phyloP scores from a whole-genome alignment of 2,113 vertebrate genomes.

The Elanoides forficatus region DNA sequence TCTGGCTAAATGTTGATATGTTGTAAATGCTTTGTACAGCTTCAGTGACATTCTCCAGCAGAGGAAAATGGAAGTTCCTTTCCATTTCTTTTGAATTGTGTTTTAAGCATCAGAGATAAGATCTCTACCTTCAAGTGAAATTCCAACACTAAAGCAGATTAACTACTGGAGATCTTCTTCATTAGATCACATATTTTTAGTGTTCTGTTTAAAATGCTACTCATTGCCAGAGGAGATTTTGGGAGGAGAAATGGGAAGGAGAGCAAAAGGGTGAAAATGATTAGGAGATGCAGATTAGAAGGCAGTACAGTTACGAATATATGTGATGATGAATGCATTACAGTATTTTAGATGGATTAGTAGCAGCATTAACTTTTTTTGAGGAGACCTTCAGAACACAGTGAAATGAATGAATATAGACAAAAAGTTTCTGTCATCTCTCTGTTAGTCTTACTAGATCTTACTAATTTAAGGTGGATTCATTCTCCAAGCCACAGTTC shows the following conservation, averaged over 20 bases:
- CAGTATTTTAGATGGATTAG: neutral
- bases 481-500: neutral
- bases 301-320: neutral
- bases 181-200: neutral
- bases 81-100: neutral
- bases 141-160: neutral
- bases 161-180: neutral
- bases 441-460: neutral
- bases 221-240: neutral
- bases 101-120: neutral
- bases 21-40: neutral
- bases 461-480: neutral
- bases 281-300: neutral
- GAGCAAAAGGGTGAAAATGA: constrained; percentile 1
- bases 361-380: neutral
- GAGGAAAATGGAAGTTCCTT: neutral
- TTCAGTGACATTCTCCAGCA: neutral
- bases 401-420: neutral
- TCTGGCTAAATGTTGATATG: neutral
- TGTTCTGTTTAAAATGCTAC: neutral
- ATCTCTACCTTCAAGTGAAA: neutral
- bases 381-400: neutral
- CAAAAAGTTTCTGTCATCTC: neutral
- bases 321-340: neutral
- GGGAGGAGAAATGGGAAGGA: neutral